phyloP scores from a whole-genome alignment of 2,113 vertebrate species.

The Oncorhynchus keta region DNA sequence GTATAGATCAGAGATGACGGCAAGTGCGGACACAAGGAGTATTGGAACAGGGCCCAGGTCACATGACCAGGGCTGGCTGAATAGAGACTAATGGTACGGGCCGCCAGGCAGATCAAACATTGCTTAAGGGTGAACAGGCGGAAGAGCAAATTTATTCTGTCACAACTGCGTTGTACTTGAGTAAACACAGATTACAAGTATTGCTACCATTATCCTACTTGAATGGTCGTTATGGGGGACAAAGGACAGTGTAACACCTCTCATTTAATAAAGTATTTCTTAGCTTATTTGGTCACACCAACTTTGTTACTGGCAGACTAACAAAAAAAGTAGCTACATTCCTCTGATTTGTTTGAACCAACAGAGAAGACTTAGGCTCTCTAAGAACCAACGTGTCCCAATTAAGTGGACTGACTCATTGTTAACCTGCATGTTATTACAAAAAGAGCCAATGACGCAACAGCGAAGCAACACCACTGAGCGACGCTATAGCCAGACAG shows the following conservation, averaged over 20 bases:
- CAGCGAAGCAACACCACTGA: slow-evolving; percentile 12
- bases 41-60: background rate
- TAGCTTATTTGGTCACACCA: background rate
- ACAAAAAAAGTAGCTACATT: background rate
- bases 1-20: background rate
- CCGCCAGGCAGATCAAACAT: background rate
- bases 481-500: background rate
- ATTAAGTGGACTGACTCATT: background rate
- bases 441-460: slow-evolving; percentile 31
- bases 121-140: background rate
- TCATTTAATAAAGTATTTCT: too few species aligned
- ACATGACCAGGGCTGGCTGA: background rate
- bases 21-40: background rate
- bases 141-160: background rate
- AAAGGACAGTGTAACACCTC: background rate
- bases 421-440: background rate
- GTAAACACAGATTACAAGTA: background rate
- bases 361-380: background rate
- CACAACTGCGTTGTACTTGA: background rate
- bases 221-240: background rate
- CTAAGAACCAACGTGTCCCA: background rate
- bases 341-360: background rate
- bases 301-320: background rate
- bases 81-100: background rate
- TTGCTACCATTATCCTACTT: background rate